These are phyloP conservation scores for Apocrypta bakeri DNA, from an alignment of 1,140 invertebrate genomes.

Conservation along the genomic window DNA sequence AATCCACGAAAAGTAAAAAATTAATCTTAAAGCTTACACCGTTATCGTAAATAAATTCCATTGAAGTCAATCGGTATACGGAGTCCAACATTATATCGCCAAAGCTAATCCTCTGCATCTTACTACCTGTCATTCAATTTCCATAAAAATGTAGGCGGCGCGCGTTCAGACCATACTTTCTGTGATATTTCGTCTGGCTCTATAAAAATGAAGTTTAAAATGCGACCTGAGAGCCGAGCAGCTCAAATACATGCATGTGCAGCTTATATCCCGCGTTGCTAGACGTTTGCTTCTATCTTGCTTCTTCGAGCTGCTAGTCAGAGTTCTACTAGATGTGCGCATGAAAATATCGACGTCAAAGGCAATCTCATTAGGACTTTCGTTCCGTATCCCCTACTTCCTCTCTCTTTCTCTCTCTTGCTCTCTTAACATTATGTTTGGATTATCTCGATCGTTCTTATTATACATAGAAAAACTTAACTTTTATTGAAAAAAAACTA, in stretches of 20 bases:
- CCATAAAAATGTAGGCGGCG: not conserved
- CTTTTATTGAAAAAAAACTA: too few relatives aligned
- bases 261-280: not conserved
- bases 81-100: not conserved
- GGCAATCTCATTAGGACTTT: not conserved
- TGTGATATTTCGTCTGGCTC: constrained; percentile 11
- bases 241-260: not conserved
- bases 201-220: constrained; percentile 43
- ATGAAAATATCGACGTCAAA: constrained; percentile 29
- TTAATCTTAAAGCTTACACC: too few relatives aligned
- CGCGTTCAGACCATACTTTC: too few relatives aligned
- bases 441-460: too few relatives aligned
- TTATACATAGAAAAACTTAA: too few relatives aligned
- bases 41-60: constrained; percentile 4
- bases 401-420: not conserved
- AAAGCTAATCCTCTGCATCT: constrained; percentile 2
- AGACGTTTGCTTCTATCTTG: constrained; percentile 31
- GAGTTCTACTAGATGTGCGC: not conserved
- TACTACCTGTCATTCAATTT: constrained; percentile 9
- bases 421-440: too few relatives aligned
- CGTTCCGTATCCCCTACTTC: not conserved
- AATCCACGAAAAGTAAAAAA: too few relatives aligned
- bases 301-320: not conserved
- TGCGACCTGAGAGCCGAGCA: not conserved
- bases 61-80: not conserved